A percentile compares a stretch with the other conserved stretches of the same genome.
phyloP scores from a whole-genome alignment of 2,888 invertebrate species.

The Caenorhabditis sp. region DNA sequence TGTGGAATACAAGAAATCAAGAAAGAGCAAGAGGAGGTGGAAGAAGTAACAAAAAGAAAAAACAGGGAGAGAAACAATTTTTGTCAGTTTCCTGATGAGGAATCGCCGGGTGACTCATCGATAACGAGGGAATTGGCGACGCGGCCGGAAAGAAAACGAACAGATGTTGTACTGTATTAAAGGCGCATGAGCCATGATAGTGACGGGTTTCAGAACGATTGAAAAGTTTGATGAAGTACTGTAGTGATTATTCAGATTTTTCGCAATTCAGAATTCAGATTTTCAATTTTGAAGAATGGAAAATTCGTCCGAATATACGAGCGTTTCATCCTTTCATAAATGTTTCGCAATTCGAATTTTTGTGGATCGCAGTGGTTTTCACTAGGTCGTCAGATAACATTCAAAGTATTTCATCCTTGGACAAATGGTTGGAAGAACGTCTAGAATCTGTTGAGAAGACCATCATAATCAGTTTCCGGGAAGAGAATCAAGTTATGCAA shows the following conservation, averaged over 20 bases:
- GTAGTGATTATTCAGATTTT: neutral
- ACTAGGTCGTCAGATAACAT: neutral
- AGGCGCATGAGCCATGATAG: neutral
- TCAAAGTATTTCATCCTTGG: too few species aligned
- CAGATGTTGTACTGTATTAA: slow-evolving; percentile 11
- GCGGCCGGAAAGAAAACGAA: neutral
- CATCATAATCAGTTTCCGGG: neutral
- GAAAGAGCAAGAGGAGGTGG: neutral
- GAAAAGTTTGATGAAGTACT: neutral
- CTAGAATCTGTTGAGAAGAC: neutral
- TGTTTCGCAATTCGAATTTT: slow-evolving; percentile 5
- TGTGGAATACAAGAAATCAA: neutral
- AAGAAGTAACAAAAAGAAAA: neutral
- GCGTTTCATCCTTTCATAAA: neutral
- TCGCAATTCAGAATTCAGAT: neutral
- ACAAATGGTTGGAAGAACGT: too few species aligned
- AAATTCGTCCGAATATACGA: too few species aligned
- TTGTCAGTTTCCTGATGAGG: slow-evolving; percentile 30
- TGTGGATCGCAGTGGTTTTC: neutral
- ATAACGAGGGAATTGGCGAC: neutral
- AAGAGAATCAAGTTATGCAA: neutral
- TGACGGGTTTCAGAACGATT: neutral
- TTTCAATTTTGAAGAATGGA: too few species aligned
- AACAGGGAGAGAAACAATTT: slow-evolving; percentile 3
- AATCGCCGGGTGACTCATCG: slow-evolving; percentile 13